Evolutionary conservation across 2,888 invertebrate species (phyloP), one percentile per base, ranked within the genome.

Genomic region (Drosophila cracens): DNA sequence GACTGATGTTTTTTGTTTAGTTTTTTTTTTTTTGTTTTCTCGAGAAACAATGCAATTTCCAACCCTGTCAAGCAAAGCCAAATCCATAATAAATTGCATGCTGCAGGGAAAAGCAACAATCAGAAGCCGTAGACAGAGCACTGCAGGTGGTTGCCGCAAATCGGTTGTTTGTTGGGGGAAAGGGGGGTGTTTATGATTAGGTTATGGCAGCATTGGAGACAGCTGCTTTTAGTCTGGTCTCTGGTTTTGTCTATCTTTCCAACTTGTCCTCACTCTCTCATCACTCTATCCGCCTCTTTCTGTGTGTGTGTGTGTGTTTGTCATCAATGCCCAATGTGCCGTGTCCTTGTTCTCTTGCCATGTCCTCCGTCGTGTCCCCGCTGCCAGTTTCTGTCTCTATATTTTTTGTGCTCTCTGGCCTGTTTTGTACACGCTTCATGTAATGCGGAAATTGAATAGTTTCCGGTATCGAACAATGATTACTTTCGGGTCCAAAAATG

Each of bases 401-500:
- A 62, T 74, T 62, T 68, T 65, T 52, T 66, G 38, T 61, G 53
- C 25, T 59, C 34, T 29, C 38, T 51, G 60, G 49, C 56, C 57
- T 72, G 74, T 74, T 74, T 73, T 73, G 80, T 84, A 57, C 74
- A 82, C 75, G 81, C 76, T 76, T 83, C 83, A 87, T 84, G 79
- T 82, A 78, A 85, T 78, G 76, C 86, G 91, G 90, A 90, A 91
- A 91, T 90, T 91, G 89, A 90, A 89, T 87, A 91, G 83, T 89
- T 86, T 91, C 89, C 90, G 91, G 86, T 82, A 90, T 84, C 83
- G 83, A 90, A 87, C 89, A 90, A 83, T 87, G 87, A 90, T 90
- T 89, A 87, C 81, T 79, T 87, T 84, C 65, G 80, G 70, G 7
- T 54, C 66, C 70, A 62, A 54, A 74, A 77, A 69, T 43, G 46